phyloP scores from a whole-genome alignment of 1,140 invertebrate species.

The Drosophila virilis region DNA sequence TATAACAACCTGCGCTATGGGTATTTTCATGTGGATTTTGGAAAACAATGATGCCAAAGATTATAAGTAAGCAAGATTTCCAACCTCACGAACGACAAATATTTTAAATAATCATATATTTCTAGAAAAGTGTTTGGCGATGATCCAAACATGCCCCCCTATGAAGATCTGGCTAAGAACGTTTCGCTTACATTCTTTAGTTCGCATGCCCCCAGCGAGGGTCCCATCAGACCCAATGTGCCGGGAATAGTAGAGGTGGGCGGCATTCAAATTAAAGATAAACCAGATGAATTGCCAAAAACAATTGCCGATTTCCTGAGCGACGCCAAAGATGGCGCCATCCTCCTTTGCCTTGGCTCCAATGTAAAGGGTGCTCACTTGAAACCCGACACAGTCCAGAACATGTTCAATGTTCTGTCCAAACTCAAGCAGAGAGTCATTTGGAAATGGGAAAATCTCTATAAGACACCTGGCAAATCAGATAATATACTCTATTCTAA shows the following conservation, averaged over 20 bases:
- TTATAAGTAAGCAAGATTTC: constrained; percentile 33
- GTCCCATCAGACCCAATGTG: constrained; percentile 70
- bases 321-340: constrained; percentile 64
- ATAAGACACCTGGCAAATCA: constrained; percentile 82
- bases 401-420: constrained; percentile 84
- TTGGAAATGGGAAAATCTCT: constrained; percentile 85
- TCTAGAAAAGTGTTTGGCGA: constrained; percentile 40
- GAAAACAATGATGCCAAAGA: constrained; percentile 13
- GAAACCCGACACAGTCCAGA: constrained; percentile 77
- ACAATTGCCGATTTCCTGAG: constrained; percentile 46
- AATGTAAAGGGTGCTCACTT: constrained; percentile 84
- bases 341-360: constrained; percentile 87
- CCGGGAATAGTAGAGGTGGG: constrained; percentile 82
- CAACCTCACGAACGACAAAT: not conserved
- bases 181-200: constrained; percentile 61
- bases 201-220: constrained; percentile 55
- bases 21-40: not conserved
- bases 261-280: constrained; percentile 80
- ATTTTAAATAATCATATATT: no score
- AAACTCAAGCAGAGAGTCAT: constrained; percentile 84
- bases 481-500: constrained; percentile 85
- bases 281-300: constrained; percentile 65
- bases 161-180: constrained; percentile 52
- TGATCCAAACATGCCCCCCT: constrained; percentile 44
- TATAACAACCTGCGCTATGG: not conserved